Evolutionary conservation across 1,140 invertebrate genomes (phyloP), one percentile per base, ranked within the genome.

Genomic region (Coenobita brevimanus): DNA sequence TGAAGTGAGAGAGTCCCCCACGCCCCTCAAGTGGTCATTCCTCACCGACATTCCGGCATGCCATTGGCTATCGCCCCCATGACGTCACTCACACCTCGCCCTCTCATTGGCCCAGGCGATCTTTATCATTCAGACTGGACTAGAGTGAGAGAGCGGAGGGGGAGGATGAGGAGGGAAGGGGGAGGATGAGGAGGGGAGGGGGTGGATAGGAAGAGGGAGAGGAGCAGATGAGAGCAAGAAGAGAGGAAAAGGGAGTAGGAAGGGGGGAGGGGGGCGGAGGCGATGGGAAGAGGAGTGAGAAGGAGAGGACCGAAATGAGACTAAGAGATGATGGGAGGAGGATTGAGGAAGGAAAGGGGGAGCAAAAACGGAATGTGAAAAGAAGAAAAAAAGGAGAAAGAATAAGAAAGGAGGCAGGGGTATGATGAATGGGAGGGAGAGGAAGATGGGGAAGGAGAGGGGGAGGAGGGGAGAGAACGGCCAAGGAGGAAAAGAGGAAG

Each of bases 61-160:
- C 57, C 78, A 80, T 80, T 80, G 78, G 78, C 43, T 69, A n/a
- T 38, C 64, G 54, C 2, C 57, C 33, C 36, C 41, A 36, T 80
- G 78, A 80, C 78, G 78, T 80, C 78, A 80, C 21, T 8, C 4
- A 1, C 8, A 24, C 15, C 50, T 24, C 24, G 24, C 4, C 17
- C 30, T 3, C 0, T 79, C 24, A 79, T 79, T 79, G 76, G 76
- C 8, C 27, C 41, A 21, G n/a, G 41, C 3, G 50, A 33, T 33
- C 46, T 60, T 69, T 69, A 69, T 27, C 38, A 69, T 69, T 69
- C 30, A 33, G n/a, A 69, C 64, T 27, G 30, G 38, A 8, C 8
- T 2, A 78, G 75, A 33, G 75, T 27, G 15, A 46, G 33, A 21
- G 36, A 46, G 41, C 27, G 43, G 6, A 46, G 46, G n/a, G n/a